A percentile compares a stretch with the other conserved stretches of the same genome.
phyloP scores from a whole-genome alignment of 2,797 vertebrate genomes.

The Octomys mimax region DNA sequence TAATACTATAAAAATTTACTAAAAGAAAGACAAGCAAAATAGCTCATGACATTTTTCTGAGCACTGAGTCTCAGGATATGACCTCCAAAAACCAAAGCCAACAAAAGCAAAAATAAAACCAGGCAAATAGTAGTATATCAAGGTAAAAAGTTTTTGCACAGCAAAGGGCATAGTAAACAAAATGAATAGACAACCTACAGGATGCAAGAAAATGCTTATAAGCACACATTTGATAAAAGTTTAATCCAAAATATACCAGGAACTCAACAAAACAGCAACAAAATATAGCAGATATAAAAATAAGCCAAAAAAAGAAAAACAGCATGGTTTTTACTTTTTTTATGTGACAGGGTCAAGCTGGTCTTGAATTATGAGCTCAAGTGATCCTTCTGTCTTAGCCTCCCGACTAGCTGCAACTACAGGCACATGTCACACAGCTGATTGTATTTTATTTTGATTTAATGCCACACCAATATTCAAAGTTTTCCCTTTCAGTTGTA shows the following conservation, averaged over 20 bases:
- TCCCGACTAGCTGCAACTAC: not conserved
- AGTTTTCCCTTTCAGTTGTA: slow-evolving; percentile 42
- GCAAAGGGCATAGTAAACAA: not conserved
- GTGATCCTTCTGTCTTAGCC: not conserved
- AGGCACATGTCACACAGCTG: not conserved
- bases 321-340: not conserved
- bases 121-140: not conserved
- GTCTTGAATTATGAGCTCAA: not conserved
- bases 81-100: not conserved
- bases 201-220: not conserved
- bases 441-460: slow-evolving; percentile 51
- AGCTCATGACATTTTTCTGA: not conserved
- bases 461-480: not conserved
- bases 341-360: not conserved
- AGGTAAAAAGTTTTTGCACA: not conserved
- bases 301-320: not conserved
- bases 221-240: not conserved
- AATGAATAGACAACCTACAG: not conserved
- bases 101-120: slow-evolving; percentile 33
- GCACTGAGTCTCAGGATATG: not conserved
- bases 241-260: not conserved
- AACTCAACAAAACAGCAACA: not conserved
- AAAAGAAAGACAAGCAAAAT: not conserved
- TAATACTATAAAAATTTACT: not conserved
- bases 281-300: not conserved